Conservation (phyloP, 2,888 invertebrate genomes). For the Tetanocera ferruginea region DNA sequence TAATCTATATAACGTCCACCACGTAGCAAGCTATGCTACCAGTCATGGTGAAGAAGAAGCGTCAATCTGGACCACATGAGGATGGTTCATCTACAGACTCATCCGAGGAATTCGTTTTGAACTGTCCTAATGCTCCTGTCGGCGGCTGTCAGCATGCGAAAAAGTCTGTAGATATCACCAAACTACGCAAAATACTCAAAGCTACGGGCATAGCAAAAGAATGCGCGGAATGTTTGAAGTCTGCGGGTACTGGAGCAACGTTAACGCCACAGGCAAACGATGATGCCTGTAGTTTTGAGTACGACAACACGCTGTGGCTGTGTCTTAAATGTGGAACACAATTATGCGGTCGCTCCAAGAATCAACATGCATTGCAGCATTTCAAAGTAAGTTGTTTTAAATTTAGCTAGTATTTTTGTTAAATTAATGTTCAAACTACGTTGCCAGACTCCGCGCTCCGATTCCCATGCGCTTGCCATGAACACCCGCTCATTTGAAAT, state of each 20-base stretch:
- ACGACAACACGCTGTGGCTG: constrained; percentile 77
- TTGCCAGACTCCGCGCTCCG: constrained; percentile 77
- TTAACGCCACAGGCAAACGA: constrained; percentile 12
- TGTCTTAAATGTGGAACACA: constrained; percentile 86
- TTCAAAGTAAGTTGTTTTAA: constrained; percentile 69
- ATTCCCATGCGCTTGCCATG: constrained; percentile 80
- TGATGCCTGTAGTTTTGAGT: constrained; percentile 65
- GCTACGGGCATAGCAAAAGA: constrained; percentile 71
- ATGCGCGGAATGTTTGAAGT: constrained; percentile 74
- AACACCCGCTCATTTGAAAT: constrained; percentile 80
- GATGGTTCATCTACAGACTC: constrained; percentile 80
- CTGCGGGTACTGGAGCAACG: constrained; percentile 64
- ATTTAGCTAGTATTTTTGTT: background rate
- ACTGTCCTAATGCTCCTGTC: constrained; percentile 48
- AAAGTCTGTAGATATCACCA: constrained; percentile 77
- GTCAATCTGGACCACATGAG: constrained; percentile 78
- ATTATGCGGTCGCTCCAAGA: constrained; percentile 78
- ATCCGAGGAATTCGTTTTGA: constrained; percentile 76
- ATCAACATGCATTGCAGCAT: constrained; percentile 82
- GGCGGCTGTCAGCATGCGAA: constrained; percentile 78
- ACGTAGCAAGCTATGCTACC: constrained; percentile 6
- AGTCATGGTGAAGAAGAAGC: constrained; percentile 81
- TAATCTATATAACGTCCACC: no score
- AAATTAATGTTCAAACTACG: background rate
- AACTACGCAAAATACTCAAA: constrained; percentile 74